Percentiles rank a stretch among this genome's conserved stretches.
Evolutionary conservation across 2,797 vertebrate species (phyloP).

Genomic region (Coranthus polyacanthus): DNA sequence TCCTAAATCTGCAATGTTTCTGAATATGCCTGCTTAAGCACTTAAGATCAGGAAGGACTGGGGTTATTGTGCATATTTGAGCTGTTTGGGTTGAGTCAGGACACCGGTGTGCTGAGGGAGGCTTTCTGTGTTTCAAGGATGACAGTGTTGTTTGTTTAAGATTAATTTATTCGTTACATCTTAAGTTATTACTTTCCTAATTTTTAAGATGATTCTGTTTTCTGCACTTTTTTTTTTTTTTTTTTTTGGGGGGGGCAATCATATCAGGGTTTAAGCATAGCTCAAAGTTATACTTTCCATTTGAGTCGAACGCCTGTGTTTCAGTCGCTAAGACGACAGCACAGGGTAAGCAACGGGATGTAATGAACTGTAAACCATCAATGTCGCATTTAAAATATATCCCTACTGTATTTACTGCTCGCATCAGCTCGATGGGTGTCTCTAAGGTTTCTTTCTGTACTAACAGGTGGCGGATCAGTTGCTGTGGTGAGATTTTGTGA

Average conservation of each 20-base stretch:
- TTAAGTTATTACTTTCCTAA: conserved; percentile 73
- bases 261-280: conserved; percentile 60
- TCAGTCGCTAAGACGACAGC: conserved; percentile 9
- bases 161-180: conserved; percentile 74
- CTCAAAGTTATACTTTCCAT: conserved; percentile 9
- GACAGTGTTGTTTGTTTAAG: conserved; percentile 49
- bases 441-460: no score
- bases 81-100: conserved; percentile 13
- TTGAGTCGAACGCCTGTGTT: conserved; percentile 1
- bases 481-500: conserved; percentile 44
- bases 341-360: not conserved
- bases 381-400: conserved; percentile 1
- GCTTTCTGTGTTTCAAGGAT: conserved; percentile 37
- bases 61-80: conserved; percentile 21
- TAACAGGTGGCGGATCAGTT: conserved; percentile 51
- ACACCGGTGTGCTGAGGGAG: conserved; percentile 23
- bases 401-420: not conserved
- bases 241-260: conserved; percentile 74
- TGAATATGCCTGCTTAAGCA: conserved; percentile 65
- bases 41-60: conserved; percentile 60
- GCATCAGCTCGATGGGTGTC: conserved; percentile 15
- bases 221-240: conserved; percentile 62
- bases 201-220: conserved; percentile 66
- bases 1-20: conserved; percentile 41
- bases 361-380: not conserved